These are phyloP conservation scores for Leucoma salicis DNA, from an alignment of 2,888 invertebrate species.

Conservation along the genomic window DNA sequence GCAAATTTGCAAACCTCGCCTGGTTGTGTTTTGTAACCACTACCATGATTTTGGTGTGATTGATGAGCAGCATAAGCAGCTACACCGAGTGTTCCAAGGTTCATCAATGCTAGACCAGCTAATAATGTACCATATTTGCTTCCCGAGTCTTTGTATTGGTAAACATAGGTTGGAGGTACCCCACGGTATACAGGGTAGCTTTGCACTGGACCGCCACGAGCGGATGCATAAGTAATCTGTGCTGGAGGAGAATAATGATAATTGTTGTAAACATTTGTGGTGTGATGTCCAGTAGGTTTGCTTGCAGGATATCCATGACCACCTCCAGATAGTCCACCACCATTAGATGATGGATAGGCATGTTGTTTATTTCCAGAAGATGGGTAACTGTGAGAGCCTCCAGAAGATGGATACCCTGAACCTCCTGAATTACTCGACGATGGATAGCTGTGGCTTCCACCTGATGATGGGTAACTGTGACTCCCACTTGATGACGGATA, in stretches of 20 bases:
- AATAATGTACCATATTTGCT: constrained; percentile 70
- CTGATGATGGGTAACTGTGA: constrained; percentile 27
- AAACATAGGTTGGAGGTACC: constrained; percentile 64
- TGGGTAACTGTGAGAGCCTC: constrained; percentile 30
- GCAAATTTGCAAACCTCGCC: constrained; percentile 71
- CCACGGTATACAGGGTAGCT: constrained; percentile 66
- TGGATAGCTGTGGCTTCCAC: constrained; percentile 35
- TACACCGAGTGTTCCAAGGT: constrained; percentile 64
- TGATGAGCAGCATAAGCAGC: constrained; percentile 44
- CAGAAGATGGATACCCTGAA: constrained; percentile 23
- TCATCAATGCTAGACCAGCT: constrained; percentile 65
- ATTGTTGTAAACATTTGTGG: constrained; percentile 52
- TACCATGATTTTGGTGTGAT: constrained; percentile 28
- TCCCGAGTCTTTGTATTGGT: constrained; percentile 66
- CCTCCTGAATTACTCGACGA: constrained; percentile 31
- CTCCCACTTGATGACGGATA: constrained; percentile 36
- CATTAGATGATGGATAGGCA: constrained; percentile 33
- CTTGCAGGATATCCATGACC: constrained; percentile 28
- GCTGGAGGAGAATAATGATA: constrained; percentile 68
- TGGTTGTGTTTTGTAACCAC: constrained; percentile 49
- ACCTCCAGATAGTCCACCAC: constrained; percentile 16
- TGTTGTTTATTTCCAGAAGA: constrained; percentile 31
- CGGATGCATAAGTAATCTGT: constrained; percentile 59
- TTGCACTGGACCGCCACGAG: constrained; percentile 48
- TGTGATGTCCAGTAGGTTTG: constrained; percentile 35